Evolutionary conservation across 2,113 vertebrate genomes (phyloP), one percentile per base, ranked within the genome.

Genomic region (Nerophis lumbriciformis): DNA sequence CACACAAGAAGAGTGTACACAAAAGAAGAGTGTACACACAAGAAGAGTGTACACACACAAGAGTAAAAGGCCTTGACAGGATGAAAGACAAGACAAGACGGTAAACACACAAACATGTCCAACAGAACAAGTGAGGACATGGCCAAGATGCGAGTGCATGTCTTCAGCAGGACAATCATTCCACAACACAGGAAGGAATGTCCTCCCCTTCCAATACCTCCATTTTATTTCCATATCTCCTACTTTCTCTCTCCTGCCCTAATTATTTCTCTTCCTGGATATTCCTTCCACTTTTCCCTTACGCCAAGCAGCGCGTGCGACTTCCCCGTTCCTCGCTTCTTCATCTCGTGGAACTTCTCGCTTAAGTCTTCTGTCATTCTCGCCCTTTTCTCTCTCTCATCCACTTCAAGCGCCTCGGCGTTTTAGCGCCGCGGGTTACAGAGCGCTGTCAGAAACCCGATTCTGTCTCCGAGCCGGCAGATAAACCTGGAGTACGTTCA

Each of bases 111-210:
- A 56, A 6, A 66, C 44, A 59, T 57, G 12, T 16, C 55, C 64
- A 51, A 65, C 73, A 63, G 72, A 73, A 66, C 60, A 53, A 60
- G 63, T 53, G 39, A 16, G 44, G 53, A 59, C 63, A 61, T 79
- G 76, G 82, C 82, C 76, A 82, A 71, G 76, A 80, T 78, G 64
- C 68, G 76, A 79, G 72, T 80, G 80, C 53, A 51, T 83, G 80
- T 69, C 60, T 63, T 65, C 61, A 13, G 69, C 77, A 53, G 61
- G 73, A 48, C 75, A 72, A 83, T 88, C 71, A 69, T 73, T 86
- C 83, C 75, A 48, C 61, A 79, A 69, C 67, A 72, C 68, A 47
- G 19, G 37, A 45, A 66, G 66, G 62, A 70, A 69, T 37, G 28
- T 77, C 73, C 71, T 70, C 62, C 28, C 28, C 28, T 28, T 28